phyloP scores from a whole-genome alignment of 2,888 invertebrate species.

The Microctonus hyperodae region DNA sequence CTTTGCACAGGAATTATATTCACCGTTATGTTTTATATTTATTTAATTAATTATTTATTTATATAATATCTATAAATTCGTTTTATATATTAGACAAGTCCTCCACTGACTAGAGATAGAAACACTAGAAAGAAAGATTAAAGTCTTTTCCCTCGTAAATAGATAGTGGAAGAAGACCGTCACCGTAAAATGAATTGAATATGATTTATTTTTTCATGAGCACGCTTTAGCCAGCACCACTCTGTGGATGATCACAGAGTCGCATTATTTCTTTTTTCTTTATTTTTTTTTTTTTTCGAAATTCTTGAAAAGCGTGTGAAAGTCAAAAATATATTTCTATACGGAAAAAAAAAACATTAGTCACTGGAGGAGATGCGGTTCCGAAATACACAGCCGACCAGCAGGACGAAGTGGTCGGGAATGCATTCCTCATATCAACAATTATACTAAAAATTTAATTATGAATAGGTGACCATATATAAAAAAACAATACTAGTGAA shows the following conservation, averaged over 20 bases:
- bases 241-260: neutral
- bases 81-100: slow-evolving; percentile 56
- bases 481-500: slow-evolving; percentile 44
- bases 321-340: slow-evolving; percentile 16
- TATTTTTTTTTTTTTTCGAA: neutral
- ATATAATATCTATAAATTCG: slow-evolving; percentile 38
- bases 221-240: slow-evolving; percentile 6
- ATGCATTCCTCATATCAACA: slow-evolving; percentile 52
- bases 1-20: slow-evolving; percentile 60
- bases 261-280: neutral
- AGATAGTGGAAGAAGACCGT: slow-evolving; percentile 32
- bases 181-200: slow-evolving; percentile 19
- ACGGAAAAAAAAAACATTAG: slow-evolving; percentile 42
- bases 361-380: slow-evolving; percentile 60
- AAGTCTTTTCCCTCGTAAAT: slow-evolving; percentile 29
- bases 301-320: slow-evolving; percentile 19
- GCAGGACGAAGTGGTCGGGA: slow-evolving; percentile 52
- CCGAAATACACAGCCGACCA: slow-evolving; percentile 56
- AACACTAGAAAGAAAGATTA: slow-evolving; percentile 32
- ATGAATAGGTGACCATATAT: slow-evolving; percentile 8
- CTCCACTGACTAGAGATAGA: slow-evolving; percentile 60
- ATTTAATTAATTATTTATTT: slow-evolving; percentile 7
- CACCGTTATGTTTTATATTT: slow-evolving; percentile 39
- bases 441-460: slow-evolving; percentile 21
- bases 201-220: neutral